A percentile compares a stretch with the other conserved stretches of the same genome.
Evolutionary conservation across 2,888 invertebrate species (phyloP).

Genomic region (Chirona hameri): DNA sequence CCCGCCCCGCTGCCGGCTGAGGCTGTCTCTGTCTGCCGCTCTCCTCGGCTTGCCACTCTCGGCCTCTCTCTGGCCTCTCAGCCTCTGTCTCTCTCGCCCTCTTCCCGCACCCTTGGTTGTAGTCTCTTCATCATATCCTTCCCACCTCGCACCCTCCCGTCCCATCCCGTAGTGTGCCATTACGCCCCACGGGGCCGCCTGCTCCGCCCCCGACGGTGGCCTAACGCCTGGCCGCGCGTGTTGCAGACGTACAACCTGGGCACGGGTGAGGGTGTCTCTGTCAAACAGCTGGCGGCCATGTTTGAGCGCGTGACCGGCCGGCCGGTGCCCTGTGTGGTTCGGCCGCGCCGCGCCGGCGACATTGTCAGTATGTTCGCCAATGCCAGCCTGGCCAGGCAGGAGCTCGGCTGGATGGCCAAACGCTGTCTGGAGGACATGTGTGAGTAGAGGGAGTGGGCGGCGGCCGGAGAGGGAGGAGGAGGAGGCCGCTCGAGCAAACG

Average conservation of each 20-base stretch:
- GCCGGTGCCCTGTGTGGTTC: constrained; percentile 49
- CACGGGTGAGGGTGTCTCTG: constrained; percentile 55
- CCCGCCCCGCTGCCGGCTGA: neutral
- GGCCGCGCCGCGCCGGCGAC: constrained; percentile 54
- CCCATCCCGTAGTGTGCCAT: too few relatives aligned
- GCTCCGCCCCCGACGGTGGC: too few relatives aligned
- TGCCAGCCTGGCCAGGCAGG: constrained; percentile 41
- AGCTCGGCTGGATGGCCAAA: constrained; percentile 44
- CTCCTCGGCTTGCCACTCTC: too few relatives aligned
- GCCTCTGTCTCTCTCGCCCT: neutral
- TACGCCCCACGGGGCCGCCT: neutral
- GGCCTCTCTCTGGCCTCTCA: too few relatives aligned
- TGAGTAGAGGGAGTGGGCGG: constrained; percentile 40
- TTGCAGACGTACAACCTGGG: constrained; percentile 56
- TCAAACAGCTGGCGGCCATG: constrained; percentile 55
- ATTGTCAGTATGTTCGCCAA: constrained; percentile 47
- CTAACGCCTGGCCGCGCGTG: neutral
- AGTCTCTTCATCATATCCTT: neutral
- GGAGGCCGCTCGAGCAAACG: too few relatives aligned
- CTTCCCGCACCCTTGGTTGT: neutral
- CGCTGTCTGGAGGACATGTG: constrained; percentile 44
- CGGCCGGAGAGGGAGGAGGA: neutral
- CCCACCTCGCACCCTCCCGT: too few relatives aligned
- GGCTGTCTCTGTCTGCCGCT: too few relatives aligned
- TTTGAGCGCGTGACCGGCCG: constrained; percentile 56